These are phyloP conservation scores for Corythaeola cristata DNA, from an alignment of 2,113 vertebrate species.

Conservation along the genomic window DNA sequence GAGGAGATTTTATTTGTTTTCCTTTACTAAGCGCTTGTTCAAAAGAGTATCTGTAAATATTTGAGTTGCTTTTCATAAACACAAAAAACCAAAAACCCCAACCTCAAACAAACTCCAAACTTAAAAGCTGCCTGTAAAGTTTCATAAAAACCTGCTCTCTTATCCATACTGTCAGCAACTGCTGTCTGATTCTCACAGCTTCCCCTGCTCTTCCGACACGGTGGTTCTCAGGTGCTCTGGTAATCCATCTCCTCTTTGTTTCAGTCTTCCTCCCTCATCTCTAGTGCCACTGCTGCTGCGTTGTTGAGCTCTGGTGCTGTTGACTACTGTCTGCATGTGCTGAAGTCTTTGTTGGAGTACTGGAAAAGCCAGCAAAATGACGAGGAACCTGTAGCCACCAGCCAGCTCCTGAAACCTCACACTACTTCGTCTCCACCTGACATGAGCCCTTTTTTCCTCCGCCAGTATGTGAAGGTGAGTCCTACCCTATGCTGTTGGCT, in stretches of 20 bases:
- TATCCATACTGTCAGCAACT: not conserved
- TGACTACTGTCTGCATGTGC: conserved; percentile 95
- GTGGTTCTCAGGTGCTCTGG: not conserved
- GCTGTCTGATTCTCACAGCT: not conserved
- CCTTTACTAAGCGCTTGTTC: conserved; percentile 54
- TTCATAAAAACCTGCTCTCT: not conserved
- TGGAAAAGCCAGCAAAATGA: conserved; percentile 98
- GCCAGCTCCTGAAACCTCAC: conserved; percentile 95
- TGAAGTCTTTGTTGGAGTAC: conserved; percentile 94
- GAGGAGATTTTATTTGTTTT: conserved; percentile 64
- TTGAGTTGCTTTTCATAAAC: conserved; percentile 44
- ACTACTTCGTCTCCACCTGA: conserved; percentile 93
- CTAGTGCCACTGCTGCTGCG: conserved; percentile 94
- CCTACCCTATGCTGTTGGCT: not conserved
- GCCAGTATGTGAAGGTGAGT: conserved; percentile 96
- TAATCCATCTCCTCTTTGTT: not conserved
- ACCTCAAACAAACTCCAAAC: conserved; percentile 61
- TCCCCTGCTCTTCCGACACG: not conserved
- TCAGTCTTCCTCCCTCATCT: conserved; percentile 96
- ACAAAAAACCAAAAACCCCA: not conserved
- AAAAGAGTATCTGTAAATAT: conserved; percentile 56
- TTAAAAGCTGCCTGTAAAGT: conserved; percentile 54
- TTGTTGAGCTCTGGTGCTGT: conserved; percentile 93
- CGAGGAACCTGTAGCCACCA: conserved; percentile 88
- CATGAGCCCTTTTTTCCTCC: conserved; percentile 98